A percentile compares a stretch with the other conserved stretches of the same genome.
phyloP scores from a whole-genome alignment of 2,888 invertebrate species.

The Tridacna crocea region DNA sequence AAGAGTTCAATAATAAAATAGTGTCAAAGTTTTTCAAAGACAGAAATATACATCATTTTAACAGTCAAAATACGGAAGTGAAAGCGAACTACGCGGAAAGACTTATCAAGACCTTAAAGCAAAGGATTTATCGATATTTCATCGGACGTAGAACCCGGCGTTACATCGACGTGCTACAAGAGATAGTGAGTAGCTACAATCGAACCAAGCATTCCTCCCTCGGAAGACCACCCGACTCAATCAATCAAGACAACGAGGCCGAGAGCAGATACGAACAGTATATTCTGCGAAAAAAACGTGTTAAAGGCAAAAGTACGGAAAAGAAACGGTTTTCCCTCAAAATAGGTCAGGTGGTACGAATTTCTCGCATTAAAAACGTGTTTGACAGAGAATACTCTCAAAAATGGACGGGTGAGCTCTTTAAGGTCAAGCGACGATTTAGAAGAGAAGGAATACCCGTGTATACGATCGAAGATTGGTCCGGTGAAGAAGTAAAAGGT shows the following conservation, averaged over 20 bases:
- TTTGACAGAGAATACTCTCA: conserved; percentile 57
- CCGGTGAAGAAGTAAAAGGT: conserved; percentile 37
- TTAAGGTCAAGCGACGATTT: conserved; percentile 37
- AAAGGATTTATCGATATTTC: conserved; percentile 28
- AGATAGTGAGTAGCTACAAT: conserved; percentile 42
- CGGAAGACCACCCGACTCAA: conserved; percentile 30
- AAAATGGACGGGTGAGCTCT: conserved; percentile 56
- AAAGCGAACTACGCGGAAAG: conserved; percentile 44
- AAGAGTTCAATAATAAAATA: conserved; percentile 33
- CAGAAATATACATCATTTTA: conserved; percentile 29
- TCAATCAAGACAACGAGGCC: conserved; percentile 24
- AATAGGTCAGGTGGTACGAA: conserved; percentile 37
- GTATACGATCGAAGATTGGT: conserved; percentile 41
- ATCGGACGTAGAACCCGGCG: too few species aligned
- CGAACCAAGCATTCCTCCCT: conserved; percentile 37
- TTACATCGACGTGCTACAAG: conserved; percentile 32
- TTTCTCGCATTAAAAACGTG: conserved; percentile 35
- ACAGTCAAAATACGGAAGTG: conserved; percentile 30
- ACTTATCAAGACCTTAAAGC: conserved; percentile 36
- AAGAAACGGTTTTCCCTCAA: conserved; percentile 20
- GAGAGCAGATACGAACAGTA: conserved; percentile 34
- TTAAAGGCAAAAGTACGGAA: too few species aligned
- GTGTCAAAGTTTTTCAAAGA: conserved; percentile 24
- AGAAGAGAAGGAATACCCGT: conserved; percentile 44
- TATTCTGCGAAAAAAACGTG: conserved; percentile 1